Evolutionary conservation across 2,113 vertebrate species (phyloP).

Genomic region (Chunga burmeisteri): DNA sequence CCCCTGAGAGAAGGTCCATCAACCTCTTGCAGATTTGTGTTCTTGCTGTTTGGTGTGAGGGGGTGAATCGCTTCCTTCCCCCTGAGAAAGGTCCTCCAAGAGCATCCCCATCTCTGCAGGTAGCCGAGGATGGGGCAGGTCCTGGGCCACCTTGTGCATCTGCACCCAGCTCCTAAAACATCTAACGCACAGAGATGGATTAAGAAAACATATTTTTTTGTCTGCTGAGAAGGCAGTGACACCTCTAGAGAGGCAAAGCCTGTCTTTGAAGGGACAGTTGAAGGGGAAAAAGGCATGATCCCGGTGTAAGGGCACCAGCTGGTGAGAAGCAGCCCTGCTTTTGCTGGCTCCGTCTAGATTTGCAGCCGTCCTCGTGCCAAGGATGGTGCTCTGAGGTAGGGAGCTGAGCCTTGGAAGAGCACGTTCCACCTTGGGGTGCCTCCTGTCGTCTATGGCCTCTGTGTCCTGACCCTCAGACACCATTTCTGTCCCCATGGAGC

Average conservation of each 20-base stretch:
- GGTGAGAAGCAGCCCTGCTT: not conserved
- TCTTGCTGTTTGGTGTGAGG: not conserved
- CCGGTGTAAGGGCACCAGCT: not conserved
- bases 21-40: not conserved
- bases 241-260: not conserved
- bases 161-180: not conserved
- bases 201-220: not conserved
- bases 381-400: not conserved
- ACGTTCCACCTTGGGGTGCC: rapidly evolving
- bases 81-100: not conserved
- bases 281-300: rapidly evolving
- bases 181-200: too few relatives aligned
- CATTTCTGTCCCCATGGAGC: not conserved
- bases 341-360: not conserved
- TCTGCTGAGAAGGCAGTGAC: not conserved
- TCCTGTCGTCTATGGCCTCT: not conserved
- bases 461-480: not conserved
- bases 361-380: not conserved
- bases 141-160: not conserved
- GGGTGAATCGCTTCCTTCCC: not conserved
- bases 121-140: not conserved
- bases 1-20: not conserved
- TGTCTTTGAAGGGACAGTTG: not conserved
- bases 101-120: not conserved
- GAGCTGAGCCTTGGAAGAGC: not conserved